A percentile compares a stretch with the other conserved stretches of the same genome.
Evolutionary conservation across 2,888 invertebrate genomes (phyloP).

Genomic region (Diarsia mendica): DNA sequence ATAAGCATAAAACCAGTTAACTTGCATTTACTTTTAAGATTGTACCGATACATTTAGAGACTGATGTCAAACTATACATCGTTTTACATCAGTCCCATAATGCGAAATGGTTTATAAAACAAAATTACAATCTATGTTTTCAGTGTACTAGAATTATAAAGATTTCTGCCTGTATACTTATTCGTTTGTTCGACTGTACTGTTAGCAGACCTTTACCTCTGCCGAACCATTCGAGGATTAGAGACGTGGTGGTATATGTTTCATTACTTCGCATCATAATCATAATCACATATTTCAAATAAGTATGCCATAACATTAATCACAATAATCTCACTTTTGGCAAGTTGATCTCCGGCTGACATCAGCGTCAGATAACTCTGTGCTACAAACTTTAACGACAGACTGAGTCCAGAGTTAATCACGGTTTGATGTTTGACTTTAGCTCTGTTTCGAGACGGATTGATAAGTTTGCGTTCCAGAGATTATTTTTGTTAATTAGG

Average conservation of each 20-base stretch:
- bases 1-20: too few relatives aligned
- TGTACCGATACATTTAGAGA: too few relatives aligned
- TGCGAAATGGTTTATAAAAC: too few relatives aligned
- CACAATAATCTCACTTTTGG: constrained; percentile 46
- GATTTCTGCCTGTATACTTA: too few relatives aligned
- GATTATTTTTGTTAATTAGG: constrained; percentile 54
- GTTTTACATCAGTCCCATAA: too few relatives aligned
- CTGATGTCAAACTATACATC: too few relatives aligned
- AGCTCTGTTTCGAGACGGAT: constrained; percentile 24
- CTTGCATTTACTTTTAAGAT: too few relatives aligned
- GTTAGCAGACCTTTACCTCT: too few relatives aligned
- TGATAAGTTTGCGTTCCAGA: constrained; percentile 31
- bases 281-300: constrained; percentile 16
- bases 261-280: background rate
- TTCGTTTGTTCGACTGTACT: too few relatives aligned
- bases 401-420: constrained; percentile 32
- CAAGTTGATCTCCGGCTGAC: constrained; percentile 31
- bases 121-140: too few relatives aligned
- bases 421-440: constrained; percentile 47
- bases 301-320: constrained; percentile 22
- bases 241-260: background rate
- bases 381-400: constrained; percentile 32
- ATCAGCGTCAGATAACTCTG: constrained; percentile 23
- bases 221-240: too few relatives aligned
- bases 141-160: too few relatives aligned